Base-by-base conservation (phyloP, 2,888 invertebrate species). In the Phymatocera aterrima region DNA sequence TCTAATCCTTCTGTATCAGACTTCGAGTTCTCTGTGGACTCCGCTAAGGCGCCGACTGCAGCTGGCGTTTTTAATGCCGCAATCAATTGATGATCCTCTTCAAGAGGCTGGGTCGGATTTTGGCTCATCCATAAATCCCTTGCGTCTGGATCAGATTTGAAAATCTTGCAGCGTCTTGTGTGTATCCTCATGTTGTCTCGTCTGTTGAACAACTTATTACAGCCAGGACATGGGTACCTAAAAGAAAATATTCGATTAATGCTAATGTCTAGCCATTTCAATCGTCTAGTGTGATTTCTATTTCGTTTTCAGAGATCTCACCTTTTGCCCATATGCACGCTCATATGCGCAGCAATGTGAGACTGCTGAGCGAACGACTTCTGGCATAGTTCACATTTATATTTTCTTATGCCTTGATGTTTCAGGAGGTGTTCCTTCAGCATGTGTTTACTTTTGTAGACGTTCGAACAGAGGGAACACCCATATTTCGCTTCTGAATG, bases 131-230 rank as follows among this genome's bases (percentile, higher is more conserved):
- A 51, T 0, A 84, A 75, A 28, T 80, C 77, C 54, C 83, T 82
- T 4, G 87, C 78, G n/a, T 84, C 82, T 3, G 87, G 88, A 81
- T 88, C 85, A 0, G 84, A 83, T 24, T 84, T 79, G 77, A 88
- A 87, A 3, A 74, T 15, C 28, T 84, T 83, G 75, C 88, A 88
- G 5, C 86, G 83, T 81, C 85, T 88, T 3, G 87, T 85, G 24
- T 89, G 88, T 46, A 86, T 84, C 72, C 88, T 89, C 88, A 89
- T 89, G 79, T 89, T 89, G 74, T 89, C 89, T 21, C 86, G 86
- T 3, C 88, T 84, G 82, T 89, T 89, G 65, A 88, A 88, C 6
- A 83, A 80, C 74, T 84, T 85, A 6, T 84, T 51, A 77, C 89
- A 89, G n/a, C 86, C 88, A 1, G 88, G 87, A 77, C 88, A 89